Evolutionary conservation across 2,888 invertebrate species (phyloP), one percentile per base, ranked within the genome.

Genomic region (Coleophora deauratella): DNA sequence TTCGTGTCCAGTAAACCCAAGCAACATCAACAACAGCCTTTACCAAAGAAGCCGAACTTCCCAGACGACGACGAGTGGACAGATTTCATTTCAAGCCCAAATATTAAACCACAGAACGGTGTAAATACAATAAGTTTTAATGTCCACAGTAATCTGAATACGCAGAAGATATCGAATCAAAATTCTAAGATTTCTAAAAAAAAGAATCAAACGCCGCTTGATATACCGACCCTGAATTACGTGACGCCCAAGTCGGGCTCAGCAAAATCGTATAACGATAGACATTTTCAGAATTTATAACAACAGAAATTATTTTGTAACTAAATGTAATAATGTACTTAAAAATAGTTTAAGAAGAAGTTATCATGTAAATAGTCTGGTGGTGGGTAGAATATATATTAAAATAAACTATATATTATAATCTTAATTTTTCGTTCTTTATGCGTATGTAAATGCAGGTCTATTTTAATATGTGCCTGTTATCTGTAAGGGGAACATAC

Each of bases 251-350:
- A 86, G 62, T 62, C 78, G 6, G 68, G 60, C 46, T 65, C 57
- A 40, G 69, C 68, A 42, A 77, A 69, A 48, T 52, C 70, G 35
- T 77, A 72, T 44, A 78, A 70, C 41, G 75, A 81, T 40, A 79
- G 75, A 60, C 86, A 86, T 59, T 84, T 86, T 50, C 84, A 86
- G 72, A 86, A 86, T 58, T 86, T 86, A 86, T 86, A 86, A 86
- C 86, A 67, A 60, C 63, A 53, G 55, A 36, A 51, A 53, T 45
- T 47, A 42, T 49, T 52, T 50, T 53, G 11, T 11, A n/a, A 57
- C 59, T 63, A 62, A 59, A 46, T 57, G 42, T 51, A 49, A 55
- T 66, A 31, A 31, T 31, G 77, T 80, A 79, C 77, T 79, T 81
- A 80, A 73, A 49, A 46, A 47, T 46, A 41, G 38, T 41, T 33